Percentiles rank a stretch among this genome's conserved stretches.
Conservation (phyloP, 37 sponge, comb jelly and placozoan genomes). For the Bolinopsis microptera region DNA sequence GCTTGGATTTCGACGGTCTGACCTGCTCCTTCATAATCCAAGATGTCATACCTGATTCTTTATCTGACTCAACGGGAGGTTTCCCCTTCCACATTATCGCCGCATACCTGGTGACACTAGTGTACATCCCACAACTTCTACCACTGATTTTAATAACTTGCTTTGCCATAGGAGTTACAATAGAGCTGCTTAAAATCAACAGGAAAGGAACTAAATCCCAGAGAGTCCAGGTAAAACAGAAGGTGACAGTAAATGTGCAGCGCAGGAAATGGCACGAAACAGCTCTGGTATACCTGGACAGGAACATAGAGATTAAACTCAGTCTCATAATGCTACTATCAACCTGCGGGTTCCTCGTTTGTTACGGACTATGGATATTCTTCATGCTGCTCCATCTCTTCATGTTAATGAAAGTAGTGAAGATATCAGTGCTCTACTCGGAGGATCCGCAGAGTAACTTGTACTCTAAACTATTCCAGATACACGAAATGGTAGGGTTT, state of each 20-base stretch:
- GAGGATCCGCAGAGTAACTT: not conserved
- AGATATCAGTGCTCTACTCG: not conserved
- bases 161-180: not conserved
- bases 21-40: not conserved
- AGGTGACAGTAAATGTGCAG: not conserved
- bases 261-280: not conserved
- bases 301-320: constrained; percentile 18
- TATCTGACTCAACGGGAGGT: not conserved
- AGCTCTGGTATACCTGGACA: not conserved
- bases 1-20: not conserved
- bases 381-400: not conserved
- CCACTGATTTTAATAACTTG: not conserved
- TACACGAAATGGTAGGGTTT: constrained; percentile 40
- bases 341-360: constrained; percentile 23
- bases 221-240: not conserved
- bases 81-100: not conserved
- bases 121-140: constrained; percentile 34
- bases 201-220: not conserved
- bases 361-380: constrained; percentile 58
- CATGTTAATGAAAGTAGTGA: not conserved
- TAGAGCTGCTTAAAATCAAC: constrained; percentile 34
- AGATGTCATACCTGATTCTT: constrained; percentile 13
- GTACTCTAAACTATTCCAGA: not conserved
- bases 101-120: not conserved
- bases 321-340: constrained; percentile 21